phyloP scores from a whole-genome alignment of 2,113 vertebrate genomes.

The Sturnira hondurensis region DNA sequence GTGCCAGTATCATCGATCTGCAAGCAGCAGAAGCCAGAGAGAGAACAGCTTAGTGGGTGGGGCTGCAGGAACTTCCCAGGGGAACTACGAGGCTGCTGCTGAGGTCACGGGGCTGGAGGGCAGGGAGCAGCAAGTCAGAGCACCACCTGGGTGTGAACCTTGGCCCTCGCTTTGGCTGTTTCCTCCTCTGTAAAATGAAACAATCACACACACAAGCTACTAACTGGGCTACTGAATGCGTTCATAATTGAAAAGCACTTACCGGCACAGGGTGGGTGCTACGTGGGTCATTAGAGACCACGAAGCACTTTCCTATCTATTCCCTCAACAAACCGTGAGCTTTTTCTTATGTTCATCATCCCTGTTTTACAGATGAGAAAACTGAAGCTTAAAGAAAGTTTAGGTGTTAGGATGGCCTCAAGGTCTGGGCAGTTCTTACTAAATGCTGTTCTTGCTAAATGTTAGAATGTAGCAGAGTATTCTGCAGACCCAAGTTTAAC shows the following conservation, averaged over 20 bases:
- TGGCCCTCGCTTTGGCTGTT: not conserved
- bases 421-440: not conserved
- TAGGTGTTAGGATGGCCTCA: not conserved
- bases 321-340: not conserved
- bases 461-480: not conserved
- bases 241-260: not conserved
- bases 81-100: not conserved
- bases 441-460: not conserved
- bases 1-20: conserved; percentile 74
- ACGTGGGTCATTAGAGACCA: not conserved
- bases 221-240: not conserved
- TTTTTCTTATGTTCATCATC: not conserved
- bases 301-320: not conserved
- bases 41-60: not conserved
- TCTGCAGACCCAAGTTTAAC: not conserved
- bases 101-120: no score
- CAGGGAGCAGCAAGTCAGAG: no score
- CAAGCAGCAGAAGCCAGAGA: conserved; percentile 3
- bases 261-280: not conserved
- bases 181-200: not conserved
- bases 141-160: not conserved
- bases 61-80: not conserved
- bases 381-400: not conserved
- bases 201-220: not conserved
- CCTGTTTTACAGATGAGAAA: not conserved